Evolutionary conservation across 2,113 vertebrate genomes (phyloP), one percentile per base, ranked within the genome.

Genomic region (Podarcis muralis): DNA sequence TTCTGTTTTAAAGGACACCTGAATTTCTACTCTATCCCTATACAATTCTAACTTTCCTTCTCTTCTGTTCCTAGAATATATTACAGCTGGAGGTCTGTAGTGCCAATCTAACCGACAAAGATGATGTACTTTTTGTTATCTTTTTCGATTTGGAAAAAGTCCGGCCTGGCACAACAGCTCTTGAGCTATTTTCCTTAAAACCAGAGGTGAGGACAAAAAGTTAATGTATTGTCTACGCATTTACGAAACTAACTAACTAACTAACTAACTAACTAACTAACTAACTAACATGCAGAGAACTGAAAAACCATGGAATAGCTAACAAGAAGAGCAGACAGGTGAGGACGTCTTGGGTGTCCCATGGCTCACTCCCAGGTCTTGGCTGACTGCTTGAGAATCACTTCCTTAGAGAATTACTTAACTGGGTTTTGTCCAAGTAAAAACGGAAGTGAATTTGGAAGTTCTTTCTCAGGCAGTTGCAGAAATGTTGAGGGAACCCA

Each of bases 61-160:
- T 83, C 43, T 92, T 87, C 57, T 91, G 13, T 84, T 89, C 83
- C 75, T 88, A 98, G 97, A 97, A 98, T 0, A 30, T 97, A 87
- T 92, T 98, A 85, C 96, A 97, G 87, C 57, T 98, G 92, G 95
- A 96, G 3, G 79, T 98, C 69, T 96, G 95, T n/a, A 96, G 97
- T 90, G 96, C 96, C 92, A 96, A 97, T 85, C 80, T 86, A 22
- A 4, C 94, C 81, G 96, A 94, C 53, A 93, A 91, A 89, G 94
- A 97, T 75, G 97, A 97, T 57, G 87, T 93, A 57, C 96, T 97
- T 89, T 95, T 97, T 92, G 97, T 96, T 69, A 93, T 98, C 89
- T 93, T 96, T 93, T 98, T 97, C 81, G 97, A 98, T 81, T 75
- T 97, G 83, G 93, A 92, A 85, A 96, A 96, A 91, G 89, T 98